Conservation (phyloP, 2,888 invertebrate genomes). For the Cecidostiba fungosa region DNA sequence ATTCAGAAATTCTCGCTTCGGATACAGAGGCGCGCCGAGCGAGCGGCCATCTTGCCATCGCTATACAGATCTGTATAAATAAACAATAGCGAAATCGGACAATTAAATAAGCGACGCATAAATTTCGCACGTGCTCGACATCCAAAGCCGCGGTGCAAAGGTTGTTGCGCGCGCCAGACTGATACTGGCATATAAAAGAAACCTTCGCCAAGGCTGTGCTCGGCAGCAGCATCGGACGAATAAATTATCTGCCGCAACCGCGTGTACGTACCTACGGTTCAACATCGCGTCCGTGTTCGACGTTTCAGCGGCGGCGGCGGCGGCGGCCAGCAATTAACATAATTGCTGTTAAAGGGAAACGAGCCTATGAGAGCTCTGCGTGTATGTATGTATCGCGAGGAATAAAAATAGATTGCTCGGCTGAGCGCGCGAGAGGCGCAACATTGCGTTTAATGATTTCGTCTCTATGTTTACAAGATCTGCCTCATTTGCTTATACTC, state of each 20-base stretch:
- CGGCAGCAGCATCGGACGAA: constrained; percentile 36
- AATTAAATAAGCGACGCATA: constrained; percentile 76
- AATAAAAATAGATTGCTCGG: constrained; percentile 8
- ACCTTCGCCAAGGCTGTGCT: neutral
- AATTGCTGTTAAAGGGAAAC: constrained; percentile 61
- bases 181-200: no score
- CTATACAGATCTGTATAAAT: constrained; percentile 71
- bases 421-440: no score
- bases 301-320: constrained; percentile 37
- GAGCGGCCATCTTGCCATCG: constrained; percentile 79
- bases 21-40: constrained; percentile 68
- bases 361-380: no score
- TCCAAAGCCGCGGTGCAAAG: neutral
- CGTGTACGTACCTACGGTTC: neutral
- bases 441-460: no score
- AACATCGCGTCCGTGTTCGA: constrained; percentile 44
- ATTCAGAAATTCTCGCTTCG: constrained; percentile 64
- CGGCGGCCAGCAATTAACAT: no score
- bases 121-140: constrained; percentile 18
- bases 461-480: no score
- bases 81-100: constrained; percentile 72
- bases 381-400: no score
- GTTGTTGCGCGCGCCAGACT: no score
- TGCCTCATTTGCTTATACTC: no score
- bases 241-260: constrained; percentile 54